Base-by-base conservation (phyloP, 1,140 invertebrate genomes). In the Conopomorpha cramerella region DNA sequence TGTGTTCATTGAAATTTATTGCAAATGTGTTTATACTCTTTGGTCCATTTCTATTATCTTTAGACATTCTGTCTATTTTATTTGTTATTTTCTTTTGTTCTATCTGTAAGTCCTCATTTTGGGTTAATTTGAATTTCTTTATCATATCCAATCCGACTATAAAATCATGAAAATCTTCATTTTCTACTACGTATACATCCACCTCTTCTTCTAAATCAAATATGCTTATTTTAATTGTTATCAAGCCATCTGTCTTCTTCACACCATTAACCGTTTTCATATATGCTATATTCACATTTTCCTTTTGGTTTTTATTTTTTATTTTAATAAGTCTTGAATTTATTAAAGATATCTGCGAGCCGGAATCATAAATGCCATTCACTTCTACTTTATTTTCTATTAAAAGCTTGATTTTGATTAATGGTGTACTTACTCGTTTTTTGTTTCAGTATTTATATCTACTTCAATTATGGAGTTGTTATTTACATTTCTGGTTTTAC, bases 151-250 rank as follows among this genome's bases (percentile, higher is more conserved):
- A 40, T 35, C 43, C 38, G 18, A 41, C 37, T 41, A 41, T 27
- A 38, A 45, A 45, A 36, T 38, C 43, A 35, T 45, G 34, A 45
- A 43, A 43, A 33, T 39, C 28, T 43, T 39, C 37, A 35, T 38
- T 38, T 25, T 43, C 36, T 19, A 43, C 11, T 16, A 25, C 23
- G n/a, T 25, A 25, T 6, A 25, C 23, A 25, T 25, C 23, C n/a
- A 25, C 23, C n/a, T 25, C 23, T 25, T 25, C 23, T 25, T 25
- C 23, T 7, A 25, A 7, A 25, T 25, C 23, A 7, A n/a, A 25
- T 7, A 25, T 25, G 6, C 23, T 25, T 7, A 25, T 25, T 25
- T n/a, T 25, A 25, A 25, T 25, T 7, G 23, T 25, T 25, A 25
- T 25, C 23, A 25, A 25, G n/a, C 23, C 23, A 25, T 25, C 23